phyloP scores from a whole-genome alignment of 2,888 invertebrate genomes.

The Rhopalosiphum nymphaeae region DNA sequence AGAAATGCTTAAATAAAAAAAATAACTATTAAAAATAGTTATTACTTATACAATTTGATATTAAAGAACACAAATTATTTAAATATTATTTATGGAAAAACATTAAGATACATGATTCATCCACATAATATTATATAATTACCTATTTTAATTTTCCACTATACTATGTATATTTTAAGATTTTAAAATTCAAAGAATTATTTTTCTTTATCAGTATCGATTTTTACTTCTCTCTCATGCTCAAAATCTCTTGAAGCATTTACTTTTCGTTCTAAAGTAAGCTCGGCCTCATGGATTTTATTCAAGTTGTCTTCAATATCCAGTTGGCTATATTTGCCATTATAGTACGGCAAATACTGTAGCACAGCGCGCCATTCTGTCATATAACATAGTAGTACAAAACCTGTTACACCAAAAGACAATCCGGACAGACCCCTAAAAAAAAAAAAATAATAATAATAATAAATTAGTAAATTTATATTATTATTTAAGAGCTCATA shows the following conservation, averaged over 20 bases:
- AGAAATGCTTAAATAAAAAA: not conserved
- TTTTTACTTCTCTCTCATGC: not conserved
- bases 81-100: not conserved
- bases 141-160: not conserved
- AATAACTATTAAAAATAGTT: not conserved
- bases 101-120: not conserved
- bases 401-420: conserved; percentile 34
- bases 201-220: not conserved
- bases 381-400: conserved; percentile 23
- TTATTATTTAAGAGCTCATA: not conserved
- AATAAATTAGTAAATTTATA: not conserved
- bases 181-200: not conserved
- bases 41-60: not conserved
- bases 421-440: conserved; percentile 38
- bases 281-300: not conserved
- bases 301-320: not conserved
- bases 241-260: not conserved
- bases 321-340: not conserved
- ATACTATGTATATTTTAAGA: not conserved
- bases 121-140: not conserved
- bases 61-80: not conserved
- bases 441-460: not conserved
- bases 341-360: conserved; percentile 44
- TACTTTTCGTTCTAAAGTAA: not conserved
- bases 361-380: conserved; percentile 51